phyloP scores from a whole-genome alignment of 1,140 invertebrate species.

The Aphaenogaster rudis region DNA sequence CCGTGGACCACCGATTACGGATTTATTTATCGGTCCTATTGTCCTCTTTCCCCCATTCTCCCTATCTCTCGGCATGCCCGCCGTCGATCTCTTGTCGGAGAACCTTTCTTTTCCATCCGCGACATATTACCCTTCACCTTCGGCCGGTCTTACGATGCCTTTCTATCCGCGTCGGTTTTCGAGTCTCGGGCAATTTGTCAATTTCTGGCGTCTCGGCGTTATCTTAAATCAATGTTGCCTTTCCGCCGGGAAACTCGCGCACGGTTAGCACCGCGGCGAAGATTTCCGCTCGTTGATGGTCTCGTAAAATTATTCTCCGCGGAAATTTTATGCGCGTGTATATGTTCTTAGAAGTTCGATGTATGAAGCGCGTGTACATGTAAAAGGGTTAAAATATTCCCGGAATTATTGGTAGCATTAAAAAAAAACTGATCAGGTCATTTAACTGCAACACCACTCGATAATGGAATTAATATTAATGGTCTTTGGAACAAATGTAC shows the following conservation, averaged over 20 bases:
- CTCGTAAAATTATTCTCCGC: slow-evolving; percentile 20
- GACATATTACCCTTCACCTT: slow-evolving; percentile 73
- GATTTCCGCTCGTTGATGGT: slow-evolving; percentile 16
- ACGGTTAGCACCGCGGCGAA: not conserved
- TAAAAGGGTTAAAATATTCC: slow-evolving; percentile 10
- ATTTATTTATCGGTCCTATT: slow-evolving; percentile 78
- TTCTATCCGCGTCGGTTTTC: slow-evolving; percentile 73
- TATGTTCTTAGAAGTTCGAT: not conserved
- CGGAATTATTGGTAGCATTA: slow-evolving; percentile 7
- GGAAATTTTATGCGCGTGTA: not conserved
- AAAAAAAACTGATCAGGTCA: slow-evolving; percentile 14
- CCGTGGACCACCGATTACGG: slow-evolving; percentile 74
- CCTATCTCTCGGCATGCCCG: not conserved
- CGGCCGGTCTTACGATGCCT: slow-evolving; percentile 57
- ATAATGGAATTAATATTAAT: slow-evolving; percentile 62
- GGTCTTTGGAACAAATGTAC: slow-evolving; percentile 37
- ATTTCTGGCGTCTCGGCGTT: slow-evolving; percentile 52
- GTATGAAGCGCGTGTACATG: not conserved
- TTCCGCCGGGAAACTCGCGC: slow-evolving; percentile 36
- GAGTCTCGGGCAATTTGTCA: slow-evolving; percentile 71
- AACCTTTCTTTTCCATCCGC: slow-evolving; percentile 66
- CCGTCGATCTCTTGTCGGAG: slow-evolving; percentile 60
- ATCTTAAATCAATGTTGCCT: slow-evolving; percentile 72
- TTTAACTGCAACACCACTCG: slow-evolving; percentile 36
- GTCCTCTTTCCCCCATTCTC: slow-evolving; percentile 53